Evolutionary conservation across 2,797 vertebrate species (phyloP).

Genomic region (Alca torda): DNA sequence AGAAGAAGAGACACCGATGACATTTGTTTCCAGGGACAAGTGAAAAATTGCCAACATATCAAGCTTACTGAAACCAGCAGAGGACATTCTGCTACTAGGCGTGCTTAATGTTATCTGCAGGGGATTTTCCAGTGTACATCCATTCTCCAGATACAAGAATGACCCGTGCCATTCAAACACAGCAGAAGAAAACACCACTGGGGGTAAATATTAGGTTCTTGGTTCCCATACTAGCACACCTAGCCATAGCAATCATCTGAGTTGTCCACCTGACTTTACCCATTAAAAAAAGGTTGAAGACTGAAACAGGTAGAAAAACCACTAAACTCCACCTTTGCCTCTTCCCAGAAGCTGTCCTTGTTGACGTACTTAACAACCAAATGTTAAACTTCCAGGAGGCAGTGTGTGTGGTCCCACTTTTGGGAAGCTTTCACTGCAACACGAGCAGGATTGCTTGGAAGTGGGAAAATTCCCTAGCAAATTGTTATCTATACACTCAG

Average conservation of each 20-base stretch:
- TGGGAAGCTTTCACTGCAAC: not conserved
- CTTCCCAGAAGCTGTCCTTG: not conserved
- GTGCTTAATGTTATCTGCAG: not conserved
- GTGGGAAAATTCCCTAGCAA: not conserved
- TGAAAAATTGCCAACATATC: not conserved
- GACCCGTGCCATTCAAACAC: not conserved
- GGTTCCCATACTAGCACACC: not conserved
- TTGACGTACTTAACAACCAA: rapidly evolving
- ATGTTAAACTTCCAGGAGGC: not conserved
- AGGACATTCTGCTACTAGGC: not conserved
- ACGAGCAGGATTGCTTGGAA: not conserved
- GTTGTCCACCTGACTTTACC: not conserved
- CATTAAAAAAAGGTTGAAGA: not conserved
- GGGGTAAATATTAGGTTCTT: not conserved
- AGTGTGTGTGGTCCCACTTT: not conserved
- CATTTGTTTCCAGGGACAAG: not conserved
- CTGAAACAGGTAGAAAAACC: not conserved
- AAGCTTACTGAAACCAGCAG: not conserved
- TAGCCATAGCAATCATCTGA: not conserved
- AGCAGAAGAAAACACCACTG: not conserved
- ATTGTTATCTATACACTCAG: not conserved
- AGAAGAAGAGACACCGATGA: not conserved
- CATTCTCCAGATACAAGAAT: not conserved
- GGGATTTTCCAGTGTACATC: not conserved
- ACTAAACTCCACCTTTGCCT: not conserved